Conservation (phyloP, 2,113 vertebrate species). For the Protobothrops mucrosquamatus region DNA sequence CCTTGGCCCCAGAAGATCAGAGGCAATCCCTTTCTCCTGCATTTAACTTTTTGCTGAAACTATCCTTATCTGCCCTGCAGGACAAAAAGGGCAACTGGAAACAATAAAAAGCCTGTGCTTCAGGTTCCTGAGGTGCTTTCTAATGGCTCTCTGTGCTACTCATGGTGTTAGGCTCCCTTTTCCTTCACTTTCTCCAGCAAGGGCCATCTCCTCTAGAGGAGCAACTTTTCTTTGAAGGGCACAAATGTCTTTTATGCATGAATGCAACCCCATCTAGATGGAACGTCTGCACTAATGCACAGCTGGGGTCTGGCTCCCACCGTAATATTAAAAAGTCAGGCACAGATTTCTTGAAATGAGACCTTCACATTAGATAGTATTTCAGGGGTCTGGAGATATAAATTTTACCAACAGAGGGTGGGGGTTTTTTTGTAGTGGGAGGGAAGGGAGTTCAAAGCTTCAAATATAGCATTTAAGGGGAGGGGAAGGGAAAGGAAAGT, state of each 20-base stretch:
- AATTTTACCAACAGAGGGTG: rapidly evolving
- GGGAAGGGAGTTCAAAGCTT: neutral
- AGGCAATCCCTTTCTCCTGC: neutral
- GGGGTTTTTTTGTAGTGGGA: neutral
- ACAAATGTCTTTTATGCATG: constrained; percentile 35
- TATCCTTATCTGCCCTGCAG: neutral
- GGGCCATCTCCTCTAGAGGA: constrained; percentile 16
- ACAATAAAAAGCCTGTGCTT: neutral
- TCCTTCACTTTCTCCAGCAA: neutral
- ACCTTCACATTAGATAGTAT: rapidly evolving
- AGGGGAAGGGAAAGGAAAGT: neutral
- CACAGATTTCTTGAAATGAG: neutral
- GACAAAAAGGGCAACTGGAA: neutral
- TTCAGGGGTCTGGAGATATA: rapidly evolving
- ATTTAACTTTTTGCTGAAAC: neutral
- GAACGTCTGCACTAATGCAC: constrained; percentile 16
- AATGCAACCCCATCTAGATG: constrained; percentile 32
- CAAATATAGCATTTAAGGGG: neutral
- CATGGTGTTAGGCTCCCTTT: rapidly evolving
- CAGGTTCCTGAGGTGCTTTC: neutral
- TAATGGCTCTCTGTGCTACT: rapidly evolving
- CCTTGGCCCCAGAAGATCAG: neutral
- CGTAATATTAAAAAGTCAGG: neutral
- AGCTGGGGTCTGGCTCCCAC: constrained; percentile 10
- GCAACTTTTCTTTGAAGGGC: constrained; percentile 62